A percentile compares a stretch with the other conserved stretches of the same genome.
These are phyloP conservation scores for Gymnorhina tibicen DNA, from an alignment of 2,113 vertebrate genomes.

Conservation along the genomic window DNA sequence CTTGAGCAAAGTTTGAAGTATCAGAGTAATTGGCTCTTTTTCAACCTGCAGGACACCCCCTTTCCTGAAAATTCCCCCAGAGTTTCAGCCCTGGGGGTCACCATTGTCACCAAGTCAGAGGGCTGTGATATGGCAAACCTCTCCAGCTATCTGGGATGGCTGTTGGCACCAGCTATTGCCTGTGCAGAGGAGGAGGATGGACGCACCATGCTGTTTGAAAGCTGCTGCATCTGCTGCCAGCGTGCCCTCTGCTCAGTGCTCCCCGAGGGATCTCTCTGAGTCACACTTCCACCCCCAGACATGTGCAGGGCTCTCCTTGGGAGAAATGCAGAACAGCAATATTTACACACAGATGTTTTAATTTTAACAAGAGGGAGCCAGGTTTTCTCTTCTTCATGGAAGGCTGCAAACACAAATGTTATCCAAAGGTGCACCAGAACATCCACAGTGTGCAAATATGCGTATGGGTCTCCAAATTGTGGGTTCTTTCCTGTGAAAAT, in stretches of 20 bases:
- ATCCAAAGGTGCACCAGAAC: not conserved
- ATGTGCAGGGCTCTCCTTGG: not conserved
- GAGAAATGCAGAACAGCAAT: not conserved
- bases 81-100: not conserved
- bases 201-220: not conserved
- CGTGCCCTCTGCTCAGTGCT: not conserved
- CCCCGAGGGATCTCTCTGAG: not conserved
- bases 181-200: not conserved
- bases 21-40: not conserved
- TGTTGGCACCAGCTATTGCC: not conserved
- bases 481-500: not conserved
- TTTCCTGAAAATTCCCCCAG: not conserved
- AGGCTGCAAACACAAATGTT: not conserved
- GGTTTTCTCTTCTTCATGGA: not conserved
- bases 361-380: accelerated
- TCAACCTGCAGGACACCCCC: not conserved
- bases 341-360: not conserved
- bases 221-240: not conserved
- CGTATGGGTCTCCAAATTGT: not conserved
- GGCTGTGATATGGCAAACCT: not conserved
- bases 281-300: not conserved
- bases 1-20: constrained; percentile 5
- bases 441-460: not conserved
- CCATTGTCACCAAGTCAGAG: accelerated
- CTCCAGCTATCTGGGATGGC: not conserved